These are phyloP conservation scores for Acromyrmex echinatior DNA, from an alignment of 1,140 invertebrate genomes.

Conservation along the genomic window DNA sequence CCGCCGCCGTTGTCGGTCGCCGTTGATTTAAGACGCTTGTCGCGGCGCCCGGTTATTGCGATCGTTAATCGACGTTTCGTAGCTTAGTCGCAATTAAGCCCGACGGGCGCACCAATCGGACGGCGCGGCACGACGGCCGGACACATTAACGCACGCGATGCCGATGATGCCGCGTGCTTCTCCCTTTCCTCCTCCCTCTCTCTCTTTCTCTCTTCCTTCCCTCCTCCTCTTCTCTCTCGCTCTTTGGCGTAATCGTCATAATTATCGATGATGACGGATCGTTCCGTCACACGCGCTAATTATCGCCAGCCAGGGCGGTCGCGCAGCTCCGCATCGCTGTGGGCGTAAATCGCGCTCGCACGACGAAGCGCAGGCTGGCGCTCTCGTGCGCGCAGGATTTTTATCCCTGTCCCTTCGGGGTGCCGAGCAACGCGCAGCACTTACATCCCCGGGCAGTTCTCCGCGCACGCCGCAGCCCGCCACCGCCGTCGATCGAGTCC, in stretches of 20 bases:
- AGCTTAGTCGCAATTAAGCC: slow-evolving; percentile 80
- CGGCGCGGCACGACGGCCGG: slow-evolving; percentile 34
- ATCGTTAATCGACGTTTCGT: slow-evolving; percentile 83
- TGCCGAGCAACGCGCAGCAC: slow-evolving; percentile 54
- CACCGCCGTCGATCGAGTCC: not conserved
- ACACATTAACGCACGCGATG: slow-evolving; percentile 80
- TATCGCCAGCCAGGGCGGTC: slow-evolving; percentile 72
- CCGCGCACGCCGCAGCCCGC: slow-evolving; percentile 12
- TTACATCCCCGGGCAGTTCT: slow-evolving; percentile 63
- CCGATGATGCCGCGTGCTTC: slow-evolving; percentile 39
- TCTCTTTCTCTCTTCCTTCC: not conserved
- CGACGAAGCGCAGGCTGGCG: slow-evolving; percentile 13
- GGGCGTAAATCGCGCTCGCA: slow-evolving; percentile 69
- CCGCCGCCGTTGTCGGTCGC: slow-evolving; percentile 42
- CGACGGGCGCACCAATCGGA: slow-evolving; percentile 77
- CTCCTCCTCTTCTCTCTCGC: not conserved
- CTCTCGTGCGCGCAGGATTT: slow-evolving; percentile 68
- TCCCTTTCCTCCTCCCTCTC: not conserved
- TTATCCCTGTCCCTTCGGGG: slow-evolving; percentile 60
- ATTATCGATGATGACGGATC: slow-evolving; percentile 82
- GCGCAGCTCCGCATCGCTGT: slow-evolving; percentile 47
- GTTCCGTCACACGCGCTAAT: slow-evolving; percentile 79
- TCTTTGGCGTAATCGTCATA: slow-evolving; percentile 80
- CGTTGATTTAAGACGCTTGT: slow-evolving; percentile 79
- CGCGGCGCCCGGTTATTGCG: slow-evolving; percentile 79